phyloP scores from a whole-genome alignment of 2,113 vertebrate species.

The Pampusana beccarii region DNA sequence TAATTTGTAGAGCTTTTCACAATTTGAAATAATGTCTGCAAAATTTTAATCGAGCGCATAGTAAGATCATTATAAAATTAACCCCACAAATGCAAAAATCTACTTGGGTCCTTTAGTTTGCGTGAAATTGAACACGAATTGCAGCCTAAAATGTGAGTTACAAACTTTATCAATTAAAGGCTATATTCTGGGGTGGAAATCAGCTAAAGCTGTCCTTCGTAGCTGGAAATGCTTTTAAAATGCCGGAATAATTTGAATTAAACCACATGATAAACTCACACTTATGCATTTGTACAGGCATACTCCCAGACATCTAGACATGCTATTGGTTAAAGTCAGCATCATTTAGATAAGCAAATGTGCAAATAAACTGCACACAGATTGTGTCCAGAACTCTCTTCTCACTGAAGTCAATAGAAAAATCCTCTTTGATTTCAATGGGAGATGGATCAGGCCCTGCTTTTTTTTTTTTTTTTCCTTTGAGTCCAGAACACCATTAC shows the following conservation, averaged over 20 bases:
- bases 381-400: constrained; percentile 41
- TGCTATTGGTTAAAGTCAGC: background rate
- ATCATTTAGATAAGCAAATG: constrained; percentile 4
- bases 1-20: constrained; percentile 14
- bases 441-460: background rate
- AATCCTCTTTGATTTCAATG: constrained; percentile 42
- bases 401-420: constrained; percentile 19
- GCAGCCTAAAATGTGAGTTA: constrained; percentile 9
- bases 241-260: constrained; percentile 19
- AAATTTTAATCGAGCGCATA: constrained; percentile 38
- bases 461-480: background rate
- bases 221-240: constrained; percentile 26
- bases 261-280: constrained; percentile 50
- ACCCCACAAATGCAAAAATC: constrained; percentile 31
- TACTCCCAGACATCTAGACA: background rate
- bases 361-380: constrained; percentile 51
- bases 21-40: constrained; percentile 28
- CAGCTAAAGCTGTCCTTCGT: constrained; percentile 24
- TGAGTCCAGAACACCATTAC: constrained; percentile 19
- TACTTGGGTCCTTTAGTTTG: background rate
- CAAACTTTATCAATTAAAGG: background rate
- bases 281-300: background rate
- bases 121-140: background rate
- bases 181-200: constrained; percentile 7
- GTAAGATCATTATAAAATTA: constrained; percentile 21